Evolutionary conservation across 2,113 vertebrate genomes (phyloP), one percentile per base, ranked within the genome.

Genomic region (Megaceryle torquata): DNA sequence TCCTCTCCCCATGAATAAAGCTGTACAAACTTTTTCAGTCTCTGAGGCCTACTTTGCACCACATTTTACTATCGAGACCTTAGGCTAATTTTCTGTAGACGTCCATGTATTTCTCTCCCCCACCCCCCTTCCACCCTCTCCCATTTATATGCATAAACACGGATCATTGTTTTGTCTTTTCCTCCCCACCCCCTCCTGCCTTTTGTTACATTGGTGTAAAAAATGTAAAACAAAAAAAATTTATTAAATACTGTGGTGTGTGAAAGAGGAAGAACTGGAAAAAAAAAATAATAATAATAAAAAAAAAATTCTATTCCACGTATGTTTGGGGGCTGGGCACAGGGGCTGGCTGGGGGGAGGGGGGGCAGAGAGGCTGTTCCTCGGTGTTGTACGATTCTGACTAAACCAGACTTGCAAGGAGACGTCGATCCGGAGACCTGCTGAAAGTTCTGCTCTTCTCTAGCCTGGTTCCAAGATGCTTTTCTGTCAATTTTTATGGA

Each of bases 141-240:
- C 86, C 91, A 61, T 97, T 97, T 95, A 82, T 86, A 93, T 31
- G 76, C 98, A 96, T 97, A 89, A 95, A 67, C 79, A 95, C 68
- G 20, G n/a, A 72, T 97, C 96, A 96, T 86, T 76, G 96, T 86
- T 94, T 41, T 83, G 94, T 96, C 90, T 96, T 68, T 37, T 65
- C 82, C 93, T 88, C 29, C 86, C 75, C 11, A 4, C 24, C 68
- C 33, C 83, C 51, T 87, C 96, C 95, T 79, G 91, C 97, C 97
- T 98, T 98, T 98, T 98, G 97, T 98, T 98, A 98, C 97, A 97
- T 98, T 92, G 96, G 98, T 98, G 98, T 98, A 98, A 98, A n/a
- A n/a, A n/a, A n/a, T n/a, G n/a, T n/a, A n/a, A n/a, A n/a, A n/a
- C n/a, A n/a, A n/a, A n/a, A n/a, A n/a, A n/a, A n/a, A n/a, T n/a